These are phyloP conservation scores for Laothoe populi DNA, from an alignment of 2,888 invertebrate genomes.

Conservation along the genomic window DNA sequence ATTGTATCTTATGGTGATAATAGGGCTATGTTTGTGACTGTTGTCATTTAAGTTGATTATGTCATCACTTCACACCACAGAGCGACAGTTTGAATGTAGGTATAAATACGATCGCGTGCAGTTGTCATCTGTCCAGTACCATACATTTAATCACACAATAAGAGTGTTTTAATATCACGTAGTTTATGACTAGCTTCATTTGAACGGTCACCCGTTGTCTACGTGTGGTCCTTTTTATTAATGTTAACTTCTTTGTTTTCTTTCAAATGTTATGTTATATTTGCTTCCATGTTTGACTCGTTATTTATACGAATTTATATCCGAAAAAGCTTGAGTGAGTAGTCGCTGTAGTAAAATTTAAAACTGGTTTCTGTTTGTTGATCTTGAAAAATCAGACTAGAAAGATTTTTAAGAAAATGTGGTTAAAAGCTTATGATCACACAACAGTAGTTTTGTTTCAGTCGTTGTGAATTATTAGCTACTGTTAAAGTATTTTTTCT, in stretches of 20 bases:
- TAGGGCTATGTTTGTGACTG: too few relatives aligned
- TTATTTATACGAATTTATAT: constrained; percentile 14
- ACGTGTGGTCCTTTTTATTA: constrained; percentile 34
- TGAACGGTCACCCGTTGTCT: constrained; percentile 34
- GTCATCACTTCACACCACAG: too few relatives aligned
- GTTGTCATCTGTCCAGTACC: background rate
- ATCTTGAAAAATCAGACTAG: too few relatives aligned
- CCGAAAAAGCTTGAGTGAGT: background rate
- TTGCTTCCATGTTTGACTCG: constrained; percentile 18
- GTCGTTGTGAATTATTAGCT: too few relatives aligned
- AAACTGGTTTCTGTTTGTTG: too few relatives aligned
- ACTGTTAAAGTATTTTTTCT: too few relatives aligned
- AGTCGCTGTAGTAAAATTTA: too few relatives aligned
- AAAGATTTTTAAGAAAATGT: too few relatives aligned
- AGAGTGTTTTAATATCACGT: constrained; percentile 58
- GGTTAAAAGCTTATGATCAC: too few relatives aligned
- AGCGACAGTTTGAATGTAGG: background rate
- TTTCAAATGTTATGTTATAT: constrained; percentile 33
- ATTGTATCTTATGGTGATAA: too few relatives aligned
- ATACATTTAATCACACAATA: constrained; percentile 44
- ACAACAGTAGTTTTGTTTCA: too few relatives aligned
- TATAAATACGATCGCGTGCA: background rate
- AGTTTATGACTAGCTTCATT: constrained; percentile 52
- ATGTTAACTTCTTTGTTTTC: constrained; percentile 40
- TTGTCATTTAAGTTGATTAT: too few relatives aligned